Evolutionary conservation across 2,113 vertebrate genomes (phyloP).

Genomic region (Crotalus horridus): DNA sequence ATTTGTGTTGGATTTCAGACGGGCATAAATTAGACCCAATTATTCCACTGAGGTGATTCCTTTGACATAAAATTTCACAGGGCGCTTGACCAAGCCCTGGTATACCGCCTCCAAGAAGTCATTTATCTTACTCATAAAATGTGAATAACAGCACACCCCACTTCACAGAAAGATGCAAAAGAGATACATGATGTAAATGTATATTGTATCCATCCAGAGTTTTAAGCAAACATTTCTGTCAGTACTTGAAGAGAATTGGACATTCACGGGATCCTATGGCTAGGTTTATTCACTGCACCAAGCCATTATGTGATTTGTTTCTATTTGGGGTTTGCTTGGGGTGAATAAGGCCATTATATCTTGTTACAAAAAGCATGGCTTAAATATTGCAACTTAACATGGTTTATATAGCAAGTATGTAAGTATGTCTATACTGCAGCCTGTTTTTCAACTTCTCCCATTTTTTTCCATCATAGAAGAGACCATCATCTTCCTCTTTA

Average conservation of each 20-base stretch:
- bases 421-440: too few species aligned
- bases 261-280: neutral
- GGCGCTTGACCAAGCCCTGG: conserved; percentile 1
- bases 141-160: neutral
- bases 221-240: neutral
- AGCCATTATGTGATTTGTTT: neutral
- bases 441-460: neutral
- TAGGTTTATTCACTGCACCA: neutral
- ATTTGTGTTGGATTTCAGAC: conserved; percentile 13
- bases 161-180: neutral
- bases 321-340: neutral
- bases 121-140: neutral
- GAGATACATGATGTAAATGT: neutral
- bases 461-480: neutral
- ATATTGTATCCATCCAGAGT: neutral
- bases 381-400: neutral
- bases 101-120: neutral
- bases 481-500: neutral
- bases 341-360: neutral
- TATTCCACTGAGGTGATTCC: conserved; percentile 20
- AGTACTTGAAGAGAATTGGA: neutral
- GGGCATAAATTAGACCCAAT: conserved; percentile 25
- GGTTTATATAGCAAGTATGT: neutral
- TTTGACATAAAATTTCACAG: conserved; percentile 35
- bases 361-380: neutral